phyloP scores from a whole-genome alignment of 2,113 vertebrate genomes.

The Psephotus haematonotus region DNA sequence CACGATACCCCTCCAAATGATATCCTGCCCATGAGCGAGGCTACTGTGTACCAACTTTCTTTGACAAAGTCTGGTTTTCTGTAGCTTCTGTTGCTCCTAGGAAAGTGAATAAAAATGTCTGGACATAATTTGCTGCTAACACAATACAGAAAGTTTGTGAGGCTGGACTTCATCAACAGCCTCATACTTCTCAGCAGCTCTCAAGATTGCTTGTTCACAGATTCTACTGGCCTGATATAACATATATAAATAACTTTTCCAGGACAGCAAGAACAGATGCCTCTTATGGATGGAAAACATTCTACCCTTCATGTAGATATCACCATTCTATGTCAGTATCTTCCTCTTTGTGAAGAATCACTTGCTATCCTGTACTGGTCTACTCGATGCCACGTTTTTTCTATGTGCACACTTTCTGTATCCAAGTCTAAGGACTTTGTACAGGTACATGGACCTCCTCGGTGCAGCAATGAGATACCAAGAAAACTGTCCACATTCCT shows the following conservation, averaged over 20 bases:
- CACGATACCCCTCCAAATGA: background rate
- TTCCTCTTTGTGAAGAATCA: background rate
- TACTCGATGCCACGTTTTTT: background rate
- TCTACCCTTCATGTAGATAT: background rate
- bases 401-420: background rate
- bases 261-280: background rate
- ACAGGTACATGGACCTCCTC: background rate
- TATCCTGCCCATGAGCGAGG: background rate
- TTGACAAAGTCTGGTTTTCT: background rate
- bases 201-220: background rate
- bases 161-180: background rate
- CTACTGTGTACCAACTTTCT: background rate
- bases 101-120: background rate
- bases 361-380: background rate
- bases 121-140: background rate
- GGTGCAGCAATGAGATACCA: background rate
- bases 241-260: constrained; percentile 6
- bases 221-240: background rate
- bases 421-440: background rate
- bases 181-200: background rate
- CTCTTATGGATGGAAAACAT: background rate
- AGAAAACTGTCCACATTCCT: background rate
- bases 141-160: background rate
- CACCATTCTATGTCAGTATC: background rate
- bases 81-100: background rate